A percentile compares a stretch with the other conserved stretches of the same genome.
Conservation (phyloP, 2,113 vertebrate genomes). For the Charina bottae region DNA sequence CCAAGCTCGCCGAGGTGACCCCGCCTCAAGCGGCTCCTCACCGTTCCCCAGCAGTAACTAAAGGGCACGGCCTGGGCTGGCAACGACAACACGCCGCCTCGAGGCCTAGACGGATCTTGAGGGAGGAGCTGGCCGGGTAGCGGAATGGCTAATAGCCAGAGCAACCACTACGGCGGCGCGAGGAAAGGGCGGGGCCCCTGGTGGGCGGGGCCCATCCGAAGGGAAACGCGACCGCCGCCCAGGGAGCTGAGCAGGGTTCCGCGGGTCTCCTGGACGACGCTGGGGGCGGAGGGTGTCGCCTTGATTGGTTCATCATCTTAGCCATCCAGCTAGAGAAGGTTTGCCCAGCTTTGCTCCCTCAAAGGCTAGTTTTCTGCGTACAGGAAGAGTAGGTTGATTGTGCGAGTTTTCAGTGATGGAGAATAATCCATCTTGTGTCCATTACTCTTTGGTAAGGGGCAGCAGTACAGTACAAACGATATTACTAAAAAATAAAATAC, state of each 20-base stretch:
- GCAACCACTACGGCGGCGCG: neutral
- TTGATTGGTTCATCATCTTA: neutral
- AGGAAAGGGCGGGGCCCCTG: neutral
- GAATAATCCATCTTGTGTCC: neutral
- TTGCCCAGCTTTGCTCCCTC: neutral
- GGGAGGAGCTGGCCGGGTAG: neutral
- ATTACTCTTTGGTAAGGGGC: neutral
- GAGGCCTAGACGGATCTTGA: neutral
- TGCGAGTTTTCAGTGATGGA: neutral
- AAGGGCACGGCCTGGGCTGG: neutral
- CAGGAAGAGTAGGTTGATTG: neutral
- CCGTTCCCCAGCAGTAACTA: neutral
- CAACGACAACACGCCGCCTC: neutral
- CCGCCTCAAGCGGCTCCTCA: neutral
- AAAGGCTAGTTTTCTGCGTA: neutral
- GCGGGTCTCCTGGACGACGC: accelerated
- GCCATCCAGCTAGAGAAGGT: neutral
- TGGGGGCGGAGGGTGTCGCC: neutral
- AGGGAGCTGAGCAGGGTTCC: neutral
- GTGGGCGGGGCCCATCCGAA: neutral
- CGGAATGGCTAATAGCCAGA: too few relatives aligned
- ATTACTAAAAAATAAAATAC: neutral
- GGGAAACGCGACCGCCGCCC: neutral
- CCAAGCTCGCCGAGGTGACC: neutral
- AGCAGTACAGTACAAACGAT: neutral